These are phyloP conservation scores for Chalcis sispes DNA, from an alignment of 2,888 invertebrate species.

Conservation along the genomic window DNA sequence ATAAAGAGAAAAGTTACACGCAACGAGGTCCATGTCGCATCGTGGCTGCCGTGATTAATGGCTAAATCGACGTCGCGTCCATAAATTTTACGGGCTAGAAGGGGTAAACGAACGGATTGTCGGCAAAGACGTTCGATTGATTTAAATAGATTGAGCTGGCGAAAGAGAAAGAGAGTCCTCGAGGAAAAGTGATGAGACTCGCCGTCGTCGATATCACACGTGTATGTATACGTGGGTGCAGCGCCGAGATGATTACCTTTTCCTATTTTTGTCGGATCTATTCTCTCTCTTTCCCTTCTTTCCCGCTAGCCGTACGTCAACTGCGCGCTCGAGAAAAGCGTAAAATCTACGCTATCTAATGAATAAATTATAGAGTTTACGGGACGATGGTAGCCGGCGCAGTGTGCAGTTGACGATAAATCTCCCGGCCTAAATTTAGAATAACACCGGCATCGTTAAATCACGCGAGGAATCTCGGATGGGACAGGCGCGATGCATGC, in stretches of 20 bases:
- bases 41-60: constrained; percentile 36
- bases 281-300: constrained; percentile 26
- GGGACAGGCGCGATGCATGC: not conserved
- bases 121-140: constrained; percentile 30
- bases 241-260: not conserved
- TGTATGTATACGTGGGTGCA: not conserved
- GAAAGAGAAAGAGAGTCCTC: constrained; percentile 1
- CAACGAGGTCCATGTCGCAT: not conserved
- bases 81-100: constrained; percentile 26
- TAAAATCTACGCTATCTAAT: constrained; percentile 20
- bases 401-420: constrained; percentile 24
- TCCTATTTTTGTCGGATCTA: no score
- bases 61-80: constrained; percentile 23
- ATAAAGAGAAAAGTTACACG: not conserved
- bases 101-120: constrained; percentile 35
- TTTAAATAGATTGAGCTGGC: constrained; percentile 37
- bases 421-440: constrained; percentile 42
- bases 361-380: constrained; percentile 39
- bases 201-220: not conserved
- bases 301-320: constrained; percentile 15
- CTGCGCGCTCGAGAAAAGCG: not conserved
- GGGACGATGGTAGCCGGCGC: not conserved
- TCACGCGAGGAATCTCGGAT: constrained; percentile 18
- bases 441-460: constrained; percentile 36
- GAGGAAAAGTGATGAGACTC: constrained; percentile 16